phyloP scores from a whole-genome alignment of 1,140 invertebrate species.

The Leptopilina clavipes region DNA sequence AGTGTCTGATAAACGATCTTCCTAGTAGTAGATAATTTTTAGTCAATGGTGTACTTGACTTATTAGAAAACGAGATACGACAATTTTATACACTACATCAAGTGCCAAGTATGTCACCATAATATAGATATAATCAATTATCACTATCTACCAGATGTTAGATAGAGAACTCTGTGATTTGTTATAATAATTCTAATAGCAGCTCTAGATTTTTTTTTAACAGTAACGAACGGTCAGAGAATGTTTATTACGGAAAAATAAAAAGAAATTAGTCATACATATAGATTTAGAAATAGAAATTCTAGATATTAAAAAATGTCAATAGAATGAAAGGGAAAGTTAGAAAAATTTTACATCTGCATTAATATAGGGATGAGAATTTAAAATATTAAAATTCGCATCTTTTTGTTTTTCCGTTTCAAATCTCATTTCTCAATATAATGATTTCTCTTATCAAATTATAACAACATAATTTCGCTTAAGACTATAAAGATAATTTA shows the following conservation, averaged over 20 bases:
- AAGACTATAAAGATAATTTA: not conserved
- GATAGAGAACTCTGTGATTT: conserved; percentile 33
- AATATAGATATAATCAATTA: conserved; percentile 15
- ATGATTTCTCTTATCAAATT: not conserved
- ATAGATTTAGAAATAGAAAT: not conserved
- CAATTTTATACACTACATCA: conserved; percentile 30
- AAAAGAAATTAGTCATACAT: not conserved
- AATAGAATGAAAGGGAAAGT: not conserved
- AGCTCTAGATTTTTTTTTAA: conserved; percentile 13
- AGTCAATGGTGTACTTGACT: conserved; percentile 13
- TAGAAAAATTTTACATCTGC: not conserved
- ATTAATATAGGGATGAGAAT: too few species aligned
- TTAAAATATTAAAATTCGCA: not conserved
- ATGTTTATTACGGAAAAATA: conserved; percentile 14
- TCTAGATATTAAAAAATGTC: not conserved
- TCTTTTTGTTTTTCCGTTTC: conserved; percentile 17
- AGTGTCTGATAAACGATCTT: conserved; percentile 52
- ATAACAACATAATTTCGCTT: not conserved
- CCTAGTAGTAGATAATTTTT: conserved; percentile 7
- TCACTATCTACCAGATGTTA: conserved; percentile 25
- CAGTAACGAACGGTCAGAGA: not conserved
- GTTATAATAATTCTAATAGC: conserved; percentile 26
- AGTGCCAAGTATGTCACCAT: conserved; percentile 4
- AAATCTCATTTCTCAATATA: conserved; percentile 6
- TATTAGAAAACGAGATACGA: conserved; percentile 6